phyloP scores from a whole-genome alignment of 1,140 invertebrate genomes.

The Bombus haemorrhoidalis region DNA sequence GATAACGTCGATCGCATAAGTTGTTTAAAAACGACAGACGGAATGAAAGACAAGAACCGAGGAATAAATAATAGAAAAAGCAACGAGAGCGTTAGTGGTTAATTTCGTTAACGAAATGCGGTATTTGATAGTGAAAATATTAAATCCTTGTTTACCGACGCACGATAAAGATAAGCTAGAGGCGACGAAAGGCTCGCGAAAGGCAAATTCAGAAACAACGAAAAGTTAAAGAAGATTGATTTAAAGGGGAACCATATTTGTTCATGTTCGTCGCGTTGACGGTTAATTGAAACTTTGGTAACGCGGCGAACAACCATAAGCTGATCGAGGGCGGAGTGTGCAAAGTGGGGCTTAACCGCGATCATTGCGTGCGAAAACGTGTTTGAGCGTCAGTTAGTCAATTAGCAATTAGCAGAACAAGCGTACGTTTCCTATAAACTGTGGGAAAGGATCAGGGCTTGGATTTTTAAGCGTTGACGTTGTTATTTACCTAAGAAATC shows the following conservation, averaged over 20 bases:
- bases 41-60: neutral
- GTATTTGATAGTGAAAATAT: too few species aligned
- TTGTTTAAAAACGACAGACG: neutral
- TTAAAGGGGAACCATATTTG: too few species aligned
- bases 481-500: neutral
- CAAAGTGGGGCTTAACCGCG: neutral
- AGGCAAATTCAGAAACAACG: too few species aligned
- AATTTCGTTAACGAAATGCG: too few species aligned
- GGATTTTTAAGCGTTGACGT: neutral
- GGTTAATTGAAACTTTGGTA: neutral
- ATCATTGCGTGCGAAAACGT: constrained; percentile 46
- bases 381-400: constrained; percentile 2
- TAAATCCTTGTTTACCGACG: too few species aligned
- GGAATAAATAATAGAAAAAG: neutral
- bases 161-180: too few species aligned
- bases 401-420: constrained; percentile 41
- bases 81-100: too few species aligned
- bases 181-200: too few species aligned
- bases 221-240: too few species aligned
- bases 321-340: neutral
- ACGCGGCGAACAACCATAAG: neutral
- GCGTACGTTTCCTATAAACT: constrained; percentile 50
- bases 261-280: too few species aligned
- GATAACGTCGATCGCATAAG: neutral
- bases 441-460: neutral